Evolutionary conservation across 2,888 invertebrate genomes (phyloP).

Genomic region (Entomobrya proxima): DNA sequence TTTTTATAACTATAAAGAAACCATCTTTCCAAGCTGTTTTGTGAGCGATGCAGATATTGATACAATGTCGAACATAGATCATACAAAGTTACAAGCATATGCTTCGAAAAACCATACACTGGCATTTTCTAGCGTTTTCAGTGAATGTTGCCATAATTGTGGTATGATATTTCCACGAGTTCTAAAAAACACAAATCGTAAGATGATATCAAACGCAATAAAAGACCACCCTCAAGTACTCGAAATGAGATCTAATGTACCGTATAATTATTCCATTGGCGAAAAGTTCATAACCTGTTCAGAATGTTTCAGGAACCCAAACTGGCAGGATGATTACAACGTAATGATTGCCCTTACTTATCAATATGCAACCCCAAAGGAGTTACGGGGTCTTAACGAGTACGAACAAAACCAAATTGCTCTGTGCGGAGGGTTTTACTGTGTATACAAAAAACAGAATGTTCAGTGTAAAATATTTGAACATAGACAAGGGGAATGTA

Average conservation of each 20-base stretch:
- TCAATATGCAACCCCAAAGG: not conserved
- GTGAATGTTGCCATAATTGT: constrained; percentile 26
- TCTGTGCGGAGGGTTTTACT: constrained; percentile 13
- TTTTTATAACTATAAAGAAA: not conserved
- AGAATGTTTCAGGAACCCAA: not conserved
- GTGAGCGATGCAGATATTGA: not conserved
- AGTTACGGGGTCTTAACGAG: constrained; percentile 1
- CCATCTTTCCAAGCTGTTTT: not conserved
- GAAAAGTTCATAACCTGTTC: not conserved
- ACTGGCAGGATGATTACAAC: not conserved
- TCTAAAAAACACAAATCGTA: not conserved
- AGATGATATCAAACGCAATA: not conserved
- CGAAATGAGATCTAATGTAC: not conserved
- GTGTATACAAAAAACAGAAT: not conserved
- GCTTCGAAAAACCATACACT: constrained; percentile 2
- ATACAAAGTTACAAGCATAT: not conserved
- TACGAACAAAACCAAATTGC: too few species aligned
- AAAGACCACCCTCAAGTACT: not conserved
- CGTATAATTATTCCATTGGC: not conserved
- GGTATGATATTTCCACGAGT: not conserved
- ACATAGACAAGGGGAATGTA: too few species aligned
- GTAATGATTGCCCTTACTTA: not conserved
- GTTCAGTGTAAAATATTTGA: too few species aligned
- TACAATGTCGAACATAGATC: not conserved
- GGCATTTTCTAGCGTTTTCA: not conserved